These are phyloP conservation scores for Exephanes ischioxanthus DNA, from an alignment of 2,888 invertebrate species.

Conservation along the genomic window DNA sequence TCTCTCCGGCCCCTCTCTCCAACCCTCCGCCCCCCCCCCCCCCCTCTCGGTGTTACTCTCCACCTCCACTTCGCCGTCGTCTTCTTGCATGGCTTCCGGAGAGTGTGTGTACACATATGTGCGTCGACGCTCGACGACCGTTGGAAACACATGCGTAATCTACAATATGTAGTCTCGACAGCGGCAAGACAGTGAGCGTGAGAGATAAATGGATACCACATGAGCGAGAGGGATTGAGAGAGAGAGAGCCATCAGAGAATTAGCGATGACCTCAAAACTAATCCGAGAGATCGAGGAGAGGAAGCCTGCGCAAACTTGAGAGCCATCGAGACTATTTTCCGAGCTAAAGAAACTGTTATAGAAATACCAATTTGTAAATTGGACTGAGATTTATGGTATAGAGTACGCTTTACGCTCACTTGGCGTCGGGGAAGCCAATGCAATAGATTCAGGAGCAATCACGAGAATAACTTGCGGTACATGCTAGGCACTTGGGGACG, in stretches of 20 bases:
- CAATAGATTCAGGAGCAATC: constrained; percentile 30
- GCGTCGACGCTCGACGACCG: background rate
- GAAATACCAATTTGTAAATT: constrained; percentile 64
- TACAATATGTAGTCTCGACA: constrained; percentile 18
- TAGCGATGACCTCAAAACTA: constrained; percentile 58
- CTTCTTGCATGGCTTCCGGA: background rate
- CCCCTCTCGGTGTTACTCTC: constrained; percentile 13
- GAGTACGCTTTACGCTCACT: constrained; percentile 30
- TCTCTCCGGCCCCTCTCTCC: constrained; percentile 40
- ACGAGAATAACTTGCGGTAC: constrained; percentile 55
- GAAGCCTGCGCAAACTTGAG: background rate
- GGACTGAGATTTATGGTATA: constrained; percentile 54
- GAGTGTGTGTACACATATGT: background rate
- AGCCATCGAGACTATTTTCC: constrained; percentile 22
- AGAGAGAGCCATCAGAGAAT: constrained; percentile 27
- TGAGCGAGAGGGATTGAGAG: background rate
- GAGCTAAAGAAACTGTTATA: constrained; percentile 50
- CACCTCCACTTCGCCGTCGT: constrained; percentile 7
- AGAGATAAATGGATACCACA: constrained; percentile 33
- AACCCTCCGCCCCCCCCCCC: background rate
- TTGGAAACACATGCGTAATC: background rate
- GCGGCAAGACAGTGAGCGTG: constrained; percentile 11
- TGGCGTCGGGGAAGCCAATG: constrained; percentile 39
- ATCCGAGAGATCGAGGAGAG: constrained; percentile 37
- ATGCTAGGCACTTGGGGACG: constrained; percentile 39